Conservation (phyloP, 2,113 vertebrate species). For the Boulengeromyrus knoepffleri region DNA sequence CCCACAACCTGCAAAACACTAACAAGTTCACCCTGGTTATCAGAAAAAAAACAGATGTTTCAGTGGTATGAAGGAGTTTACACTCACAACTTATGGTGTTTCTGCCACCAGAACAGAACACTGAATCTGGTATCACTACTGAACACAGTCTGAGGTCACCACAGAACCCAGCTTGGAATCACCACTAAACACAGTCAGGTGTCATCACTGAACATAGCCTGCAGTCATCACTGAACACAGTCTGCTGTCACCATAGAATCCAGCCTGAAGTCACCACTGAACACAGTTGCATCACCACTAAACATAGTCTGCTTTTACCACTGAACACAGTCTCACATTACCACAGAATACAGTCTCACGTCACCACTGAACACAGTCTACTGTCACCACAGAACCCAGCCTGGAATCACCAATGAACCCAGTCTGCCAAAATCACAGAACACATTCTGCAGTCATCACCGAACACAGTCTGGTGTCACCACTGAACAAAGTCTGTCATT, state of each 20-base stretch:
- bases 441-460: not conserved
- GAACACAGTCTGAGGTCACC: not conserved
- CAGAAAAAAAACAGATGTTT: not conserved
- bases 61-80: not conserved
- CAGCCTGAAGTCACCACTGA: not conserved
- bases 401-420: not conserved
- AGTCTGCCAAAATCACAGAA: not conserved
- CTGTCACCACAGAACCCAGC: not conserved
- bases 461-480: not conserved
- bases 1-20: not conserved
- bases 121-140: not conserved
- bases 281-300: not conserved
- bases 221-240: not conserved
- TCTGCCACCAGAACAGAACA: not conserved
- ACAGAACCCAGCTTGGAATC: not conserved
- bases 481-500: not conserved
- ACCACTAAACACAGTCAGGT: not conserved
- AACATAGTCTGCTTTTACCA: not conserved
- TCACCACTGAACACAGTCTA: not conserved
- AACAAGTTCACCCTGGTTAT: not conserved
- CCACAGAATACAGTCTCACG: too few relatives aligned
- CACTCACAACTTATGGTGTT: not conserved
- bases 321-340: not conserved
- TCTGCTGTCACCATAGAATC: not conserved
- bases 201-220: not conserved